Evolutionary conservation across 2,888 invertebrate genomes (phyloP), one percentile per base, ranked within the genome.

Genomic region (Melanchra persicariae): DNA sequence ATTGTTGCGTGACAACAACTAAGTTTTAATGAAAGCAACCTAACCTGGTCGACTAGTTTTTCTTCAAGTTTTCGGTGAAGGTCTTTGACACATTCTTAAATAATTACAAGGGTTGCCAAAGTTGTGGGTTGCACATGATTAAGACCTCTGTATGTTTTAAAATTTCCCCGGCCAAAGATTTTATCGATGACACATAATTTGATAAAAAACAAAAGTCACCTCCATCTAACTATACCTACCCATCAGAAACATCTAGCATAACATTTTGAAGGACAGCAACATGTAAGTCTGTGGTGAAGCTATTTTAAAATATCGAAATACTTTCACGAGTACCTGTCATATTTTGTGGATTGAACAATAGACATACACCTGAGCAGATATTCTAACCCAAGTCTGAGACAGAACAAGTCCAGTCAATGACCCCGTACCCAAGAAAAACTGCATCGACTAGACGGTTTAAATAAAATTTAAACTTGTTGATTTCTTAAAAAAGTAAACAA

Each of bases 201-300:
- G 5, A 34, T 55, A 12, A n/a, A 34, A 2, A n/a, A 2, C n/a
- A 24, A 26, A 24, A 19, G 37, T 6, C 30, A 30, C 4, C 30
- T 15, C 15, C 0, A 15, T 15, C 22, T 6, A 4, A 22, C 15
- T 17, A 10, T 40, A 30, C 19, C 8, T 40, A 30, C 19, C 8
- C 0, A 26, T 26, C 0, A 73, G 7, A 51, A 52, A 60, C 15
- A 52, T 45, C n/a, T 45, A 34, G 24, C 4, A 5, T 34, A 30
- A 40, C 4, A 54, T 64, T n/a, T n/a, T n/a, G n/a, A n/a, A n/a
- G 67, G 59, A n/a, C n/a, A 59, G 8, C 40, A 7, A 74, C 40
- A 64, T 58, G 51, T n/a, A 0, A 54, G 70, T 30, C 30, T 43
- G 5, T 6, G 22, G 8, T 26, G 45, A 19, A 10, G 17, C 4